Base-by-base conservation (phyloP, 2,797 vertebrate genomes). In the Gymnopithys bicolor region DNA sequence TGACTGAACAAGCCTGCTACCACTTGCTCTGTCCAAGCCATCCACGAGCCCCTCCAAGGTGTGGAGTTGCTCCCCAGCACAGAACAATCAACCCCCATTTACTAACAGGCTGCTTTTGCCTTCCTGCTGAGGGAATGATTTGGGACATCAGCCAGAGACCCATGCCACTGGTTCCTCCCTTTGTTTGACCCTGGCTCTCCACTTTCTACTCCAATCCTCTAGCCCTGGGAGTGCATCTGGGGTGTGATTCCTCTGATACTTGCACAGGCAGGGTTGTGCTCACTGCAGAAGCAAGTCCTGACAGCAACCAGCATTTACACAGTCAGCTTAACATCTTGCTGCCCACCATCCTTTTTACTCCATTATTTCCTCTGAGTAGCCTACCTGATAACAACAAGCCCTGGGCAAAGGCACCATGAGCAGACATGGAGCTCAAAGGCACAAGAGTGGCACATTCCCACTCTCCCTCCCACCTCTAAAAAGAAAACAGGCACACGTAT, bases 391-490 rank as follows among this genome's bases (percentile, higher is more conserved):
- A 37, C 45, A 82, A 41, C 55, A 60, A 51, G 41, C 55, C 55
- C 13, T 0, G 1, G 21, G 58, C 43, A 63, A 81, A 53, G 56
- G 32, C 30, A 59, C 25, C 1, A 5, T 2, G 30, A 88, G n/a
- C 62, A 70, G 24, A 87, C 22, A 84, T 17, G 0, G 7, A 85
- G 78, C 64, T 81, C 82, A 35, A 78, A 80, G 78, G 62, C 60
- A 64, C 30, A 30, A 11, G 19, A 51, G 4, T 30, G 75, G 43
- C 55, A 51, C 39, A 18, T 52, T 70, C 48, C n/a, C 89, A 62
- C 53, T 56, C 59, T 62, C 73, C 73, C 70, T 89, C 86, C 84
- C 81, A 73, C 63, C 80, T 32, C 63, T 90, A 51, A 33, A 89
- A 93, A 71, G 51, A 55, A 84, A 88, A 78, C 9, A 83, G 30